Evolutionary conservation across 1,140 invertebrate genomes (phyloP).

Genomic region (Sitobion miscanthi): DNA sequence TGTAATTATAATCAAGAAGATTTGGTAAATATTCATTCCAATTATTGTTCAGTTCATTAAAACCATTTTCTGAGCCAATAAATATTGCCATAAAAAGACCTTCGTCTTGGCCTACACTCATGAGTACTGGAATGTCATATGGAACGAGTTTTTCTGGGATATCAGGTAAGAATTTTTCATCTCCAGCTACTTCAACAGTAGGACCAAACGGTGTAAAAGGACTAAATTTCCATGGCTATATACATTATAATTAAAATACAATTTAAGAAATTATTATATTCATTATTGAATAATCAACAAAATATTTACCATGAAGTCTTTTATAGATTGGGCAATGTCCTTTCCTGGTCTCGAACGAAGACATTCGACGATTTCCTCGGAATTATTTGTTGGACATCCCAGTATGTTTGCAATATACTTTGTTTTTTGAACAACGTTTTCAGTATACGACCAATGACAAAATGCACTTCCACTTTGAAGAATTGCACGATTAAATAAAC

Average conservation of each 20-base stretch:
- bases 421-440: conserved; percentile 72
- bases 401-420: conserved; percentile 70
- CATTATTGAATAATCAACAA: background rate
- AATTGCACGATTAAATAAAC: conserved; percentile 57
- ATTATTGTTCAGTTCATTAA: conserved; percentile 66
- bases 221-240: conserved; percentile 65
- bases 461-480: conserved; percentile 69
- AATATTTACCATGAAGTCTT: conserved; percentile 63
- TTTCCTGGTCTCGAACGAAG: conserved; percentile 70
- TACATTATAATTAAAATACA: conserved; percentile 18
- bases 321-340: conserved; percentile 64
- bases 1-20: conserved; percentile 71
- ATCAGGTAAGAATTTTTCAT: conserved; percentile 68
- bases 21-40: conserved; percentile 68
- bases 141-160: conserved; percentile 60
- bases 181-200: conserved; percentile 65
- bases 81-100: conserved; percentile 63
- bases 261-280: background rate
- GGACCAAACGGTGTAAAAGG: conserved; percentile 71
- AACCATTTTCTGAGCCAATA: conserved; percentile 62
- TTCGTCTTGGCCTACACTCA: conserved; percentile 62
- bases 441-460: conserved; percentile 73
- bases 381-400: conserved; percentile 71
- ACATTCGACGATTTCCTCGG: conserved; percentile 73
- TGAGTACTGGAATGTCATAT: conserved; percentile 63